Evolutionary conservation across 1,140 invertebrate genomes (phyloP), one percentile per base, ranked within the genome.

Genomic region (Lepidurus arcticus): DNA sequence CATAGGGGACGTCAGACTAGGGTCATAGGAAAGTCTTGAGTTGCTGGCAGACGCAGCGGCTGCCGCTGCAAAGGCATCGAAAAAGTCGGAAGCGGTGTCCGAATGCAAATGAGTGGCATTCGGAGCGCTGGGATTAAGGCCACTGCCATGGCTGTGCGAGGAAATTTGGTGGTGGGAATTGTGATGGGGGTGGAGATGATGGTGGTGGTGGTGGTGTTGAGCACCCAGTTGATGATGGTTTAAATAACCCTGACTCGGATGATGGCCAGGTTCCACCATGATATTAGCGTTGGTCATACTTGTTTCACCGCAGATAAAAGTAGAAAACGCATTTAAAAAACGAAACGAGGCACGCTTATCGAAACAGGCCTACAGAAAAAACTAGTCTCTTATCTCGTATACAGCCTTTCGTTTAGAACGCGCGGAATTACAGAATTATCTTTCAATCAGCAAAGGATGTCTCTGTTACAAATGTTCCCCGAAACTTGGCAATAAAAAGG

Each of bases 201-300:
- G 53, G 21, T 65, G 53, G 53, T 65, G 53, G n/a, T 65, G 53
- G 53, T 65, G 53, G 21, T 65, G 53, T 65, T 65, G 53, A 21
- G 53, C 53, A 65, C 53, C 53, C 16, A 65, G 53, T 16, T 65
- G 53, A 21, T 65, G 53, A 16, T 65, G 53, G 8, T 65, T 65
- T 21, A 65, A 65, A 21, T 65, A 65, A 65, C 13, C 21, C 21
- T 65, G 53, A 65, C 53, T 65, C 53, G 53, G 53, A 21, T 65
- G 53, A 65, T 65, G 53, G 53, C 53, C 53, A 65, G 53, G 53
- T 65, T 65, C 53, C 16, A 65, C 53, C 53, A 65, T 65, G 53
- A 21, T 65, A 65, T 21, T 65, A 16, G 53, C 53, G 53, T 65
- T 65, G 13, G 53, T 65, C 53, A 65, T 65, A 65, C 53, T 65